Percentiles rank a stretch among this genome's conserved stretches.
These are phyloP conservation scores for Eupithecia centaureata DNA, from an alignment of 2,888 invertebrate genomes.

Conservation along the genomic window DNA sequence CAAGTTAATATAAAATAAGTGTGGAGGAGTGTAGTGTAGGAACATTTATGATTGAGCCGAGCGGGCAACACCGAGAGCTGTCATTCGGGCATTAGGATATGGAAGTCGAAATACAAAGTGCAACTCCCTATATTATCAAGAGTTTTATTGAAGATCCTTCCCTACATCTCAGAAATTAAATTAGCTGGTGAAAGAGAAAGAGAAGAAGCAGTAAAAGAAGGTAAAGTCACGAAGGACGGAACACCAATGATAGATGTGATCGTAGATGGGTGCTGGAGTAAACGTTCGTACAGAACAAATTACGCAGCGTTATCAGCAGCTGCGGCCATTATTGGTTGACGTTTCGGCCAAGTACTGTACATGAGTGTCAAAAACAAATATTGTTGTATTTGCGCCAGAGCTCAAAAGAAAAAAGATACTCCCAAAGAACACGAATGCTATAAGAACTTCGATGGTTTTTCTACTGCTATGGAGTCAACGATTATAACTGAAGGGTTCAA, in stretches of 20 bases:
- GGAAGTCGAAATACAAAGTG: too few relatives aligned
- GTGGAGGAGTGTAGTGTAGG: too few relatives aligned
- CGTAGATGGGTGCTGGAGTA: slow-evolving; percentile 42
- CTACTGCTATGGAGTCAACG: slow-evolving; percentile 39
- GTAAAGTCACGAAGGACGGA: slow-evolving; percentile 39
- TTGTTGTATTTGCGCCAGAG: slow-evolving; percentile 38
- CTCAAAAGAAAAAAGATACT: slow-evolving; percentile 34
- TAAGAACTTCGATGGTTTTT: slow-evolving; percentile 41
- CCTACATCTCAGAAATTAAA: too few relatives aligned
- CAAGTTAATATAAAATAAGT: too few relatives aligned
- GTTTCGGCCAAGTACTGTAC: slow-evolving; percentile 36
- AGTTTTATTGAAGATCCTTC: too few relatives aligned
- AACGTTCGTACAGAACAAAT: slow-evolving; percentile 39
- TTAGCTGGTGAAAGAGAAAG: slow-evolving; percentile 34
- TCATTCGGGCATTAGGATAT: too few relatives aligned
- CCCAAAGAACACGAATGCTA: slow-evolving; percentile 35
- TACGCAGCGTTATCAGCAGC: slow-evolving; percentile 34
- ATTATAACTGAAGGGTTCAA: slow-evolving; percentile 43
- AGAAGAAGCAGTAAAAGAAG: slow-evolving; percentile 39
- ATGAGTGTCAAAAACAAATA: slow-evolving; percentile 42
- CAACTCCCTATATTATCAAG: too few relatives aligned
- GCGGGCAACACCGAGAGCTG: too few relatives aligned
- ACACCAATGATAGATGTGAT: slow-evolving; percentile 38
- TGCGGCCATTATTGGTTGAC: slow-evolving; percentile 38
- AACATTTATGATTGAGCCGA: too few relatives aligned